Percentiles rank a stretch among this genome's conserved stretches.
These are phyloP conservation scores for Linepithema humile DNA, from an alignment of 1,140 invertebrate genomes.

Conservation along the genomic window DNA sequence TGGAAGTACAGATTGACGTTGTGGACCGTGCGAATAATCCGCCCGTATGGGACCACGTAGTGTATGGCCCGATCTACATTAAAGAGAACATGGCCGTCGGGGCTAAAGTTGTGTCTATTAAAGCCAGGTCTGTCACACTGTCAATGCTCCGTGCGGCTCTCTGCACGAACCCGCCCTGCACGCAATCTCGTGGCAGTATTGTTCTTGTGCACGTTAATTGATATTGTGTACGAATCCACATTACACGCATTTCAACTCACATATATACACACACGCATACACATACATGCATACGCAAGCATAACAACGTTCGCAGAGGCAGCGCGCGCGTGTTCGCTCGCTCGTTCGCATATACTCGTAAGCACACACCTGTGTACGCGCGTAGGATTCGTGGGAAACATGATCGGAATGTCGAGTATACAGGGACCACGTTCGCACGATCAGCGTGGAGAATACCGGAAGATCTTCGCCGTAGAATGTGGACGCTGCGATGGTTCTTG, in stretches of 20 bases:
- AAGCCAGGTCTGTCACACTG: conserved; percentile 96
- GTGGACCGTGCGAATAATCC: conserved; percentile 98
- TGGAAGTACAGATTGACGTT: conserved; percentile 98
- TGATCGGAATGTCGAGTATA: not conserved
- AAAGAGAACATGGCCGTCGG: conserved; percentile 98
- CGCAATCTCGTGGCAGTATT: conserved; percentile 84
- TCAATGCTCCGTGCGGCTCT: conserved; percentile 78
- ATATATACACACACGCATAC: conserved; percentile 22
- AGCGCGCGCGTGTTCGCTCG: conserved; percentile 6
- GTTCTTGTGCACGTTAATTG: conserved; percentile 85
- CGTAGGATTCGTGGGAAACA: not conserved
- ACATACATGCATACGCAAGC: conserved; percentile 39
- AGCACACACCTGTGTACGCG: not conserved
- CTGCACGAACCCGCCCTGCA: conserved; percentile 80
- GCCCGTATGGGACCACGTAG: conserved; percentile 97
- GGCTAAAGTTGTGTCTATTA: conserved; percentile 97
- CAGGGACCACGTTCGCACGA: not conserved
- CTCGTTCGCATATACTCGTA: conserved; percentile 44
- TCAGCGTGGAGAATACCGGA: not conserved
- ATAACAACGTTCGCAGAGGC: conserved; percentile 54
- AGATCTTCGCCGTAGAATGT: not conserved
- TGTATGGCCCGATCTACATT: conserved; percentile 98
- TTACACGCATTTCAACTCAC: conserved; percentile 48
- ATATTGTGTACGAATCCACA: conserved; percentile 83
- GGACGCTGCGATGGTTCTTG: conserved; percentile 34